Conservation (phyloP, 37 sponge, comb jelly and placozoan species). For the Mnemiopsis leidyi region DNA sequence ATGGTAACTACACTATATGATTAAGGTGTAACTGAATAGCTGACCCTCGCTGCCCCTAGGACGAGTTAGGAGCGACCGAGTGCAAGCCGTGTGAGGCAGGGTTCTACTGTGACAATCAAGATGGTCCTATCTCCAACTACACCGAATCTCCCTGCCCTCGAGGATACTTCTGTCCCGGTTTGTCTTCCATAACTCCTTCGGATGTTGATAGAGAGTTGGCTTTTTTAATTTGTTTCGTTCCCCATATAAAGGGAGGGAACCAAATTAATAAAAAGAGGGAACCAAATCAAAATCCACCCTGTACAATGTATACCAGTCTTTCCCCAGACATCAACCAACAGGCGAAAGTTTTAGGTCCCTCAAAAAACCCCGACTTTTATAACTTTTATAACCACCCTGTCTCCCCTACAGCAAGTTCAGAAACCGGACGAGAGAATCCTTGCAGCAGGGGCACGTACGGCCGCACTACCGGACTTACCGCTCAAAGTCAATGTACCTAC, state of each 20-base stretch:
- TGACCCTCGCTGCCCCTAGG: too few species aligned
- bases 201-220: too few species aligned
- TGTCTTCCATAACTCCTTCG: too few species aligned
- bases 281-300: neutral
- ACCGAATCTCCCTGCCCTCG: slow-evolving; percentile 52
- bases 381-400: too few species aligned
- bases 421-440: neutral
- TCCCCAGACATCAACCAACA: too few species aligned
- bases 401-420: neutral
- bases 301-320: too few species aligned
- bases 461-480: neutral
- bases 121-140: slow-evolving; percentile 35
- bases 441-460: slow-evolving; percentile 68
- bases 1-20: too few species aligned
- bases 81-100: slow-evolving; percentile 67
- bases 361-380: too few species aligned
- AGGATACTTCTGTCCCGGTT: slow-evolving; percentile 67
- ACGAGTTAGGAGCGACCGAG: slow-evolving; percentile 22
- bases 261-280: neutral
- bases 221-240: too few species aligned
- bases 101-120: slow-evolving; percentile 65
- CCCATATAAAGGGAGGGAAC: too few species aligned
- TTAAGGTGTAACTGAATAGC: neutral
- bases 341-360: too few species aligned
- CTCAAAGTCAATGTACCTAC: slow-evolving; percentile 23